Percentiles rank a stretch among this genome's conserved stretches.
Conservation (phyloP, 2,888 invertebrate species). For the Thymelicus lineola region DNA sequence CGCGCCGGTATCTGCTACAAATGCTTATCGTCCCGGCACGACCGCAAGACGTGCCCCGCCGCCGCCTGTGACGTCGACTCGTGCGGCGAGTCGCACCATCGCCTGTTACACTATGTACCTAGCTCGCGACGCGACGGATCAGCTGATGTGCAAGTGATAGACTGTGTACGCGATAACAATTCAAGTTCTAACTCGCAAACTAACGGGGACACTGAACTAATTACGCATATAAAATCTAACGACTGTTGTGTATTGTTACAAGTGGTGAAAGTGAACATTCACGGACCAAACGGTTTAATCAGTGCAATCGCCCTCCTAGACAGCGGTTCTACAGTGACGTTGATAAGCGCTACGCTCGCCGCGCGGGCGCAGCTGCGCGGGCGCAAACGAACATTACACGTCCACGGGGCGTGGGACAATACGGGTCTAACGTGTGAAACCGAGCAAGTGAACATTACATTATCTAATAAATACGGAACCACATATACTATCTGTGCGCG, state of each 20-base stretch:
- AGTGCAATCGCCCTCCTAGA: neutral
- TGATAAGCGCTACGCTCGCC: neutral
- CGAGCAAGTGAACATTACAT: slow-evolving; percentile 34
- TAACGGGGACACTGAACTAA: neutral
- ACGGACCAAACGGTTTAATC: neutral
- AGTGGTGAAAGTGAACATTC: neutral
- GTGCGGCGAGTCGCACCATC: neutral
- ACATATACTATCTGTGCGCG: slow-evolving; percentile 39
- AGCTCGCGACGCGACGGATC: neutral
- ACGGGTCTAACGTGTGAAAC: slow-evolving; percentile 1
- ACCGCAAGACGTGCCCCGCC: neutral
- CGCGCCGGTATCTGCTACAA: neutral
- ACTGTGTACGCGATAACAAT: neutral
- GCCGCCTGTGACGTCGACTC: neutral
- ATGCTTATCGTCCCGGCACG: neutral
- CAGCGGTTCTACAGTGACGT: neutral
- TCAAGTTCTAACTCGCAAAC: neutral
- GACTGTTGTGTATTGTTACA: too few relatives aligned
- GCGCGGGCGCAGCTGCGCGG: slow-evolving; percentile 39
- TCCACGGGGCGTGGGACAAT: slow-evolving; percentile 43
- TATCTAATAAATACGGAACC: slow-evolving; percentile 40
- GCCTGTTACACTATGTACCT: neutral
- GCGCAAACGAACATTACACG: slow-evolving; percentile 39
- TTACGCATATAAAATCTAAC: neutral
- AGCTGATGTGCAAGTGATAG: neutral